These are phyloP conservation scores for Zoanthus sansibaricus DNA, from an alignment of 92 coral and sea anemone species.

Conservation along the genomic window DNA sequence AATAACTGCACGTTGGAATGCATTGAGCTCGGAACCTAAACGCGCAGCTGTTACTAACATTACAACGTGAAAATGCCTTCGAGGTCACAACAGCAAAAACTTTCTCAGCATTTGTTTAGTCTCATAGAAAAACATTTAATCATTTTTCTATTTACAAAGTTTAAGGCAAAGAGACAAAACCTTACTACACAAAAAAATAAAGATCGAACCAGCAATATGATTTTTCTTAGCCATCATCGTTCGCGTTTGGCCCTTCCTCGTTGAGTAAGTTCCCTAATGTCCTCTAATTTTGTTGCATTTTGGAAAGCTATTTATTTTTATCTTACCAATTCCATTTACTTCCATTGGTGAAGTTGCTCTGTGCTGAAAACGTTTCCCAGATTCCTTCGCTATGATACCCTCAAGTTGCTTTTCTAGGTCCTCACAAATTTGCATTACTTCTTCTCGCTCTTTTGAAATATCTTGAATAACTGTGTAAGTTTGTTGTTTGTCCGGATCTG, in stretches of 20 bases:
- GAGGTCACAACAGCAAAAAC: too few species aligned
- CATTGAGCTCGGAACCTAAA: too few species aligned
- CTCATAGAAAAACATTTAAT: too few species aligned
- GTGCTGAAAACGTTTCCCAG: not conserved
- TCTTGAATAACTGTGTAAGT: slow-evolving; percentile 6
- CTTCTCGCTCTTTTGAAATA: slow-evolving; percentile 60
- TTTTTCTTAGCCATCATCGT: not conserved
- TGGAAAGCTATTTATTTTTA: not conserved
- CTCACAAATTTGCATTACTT: slow-evolving; percentile 25
- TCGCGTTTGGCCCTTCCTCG: too few species aligned
- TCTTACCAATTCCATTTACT: not conserved
- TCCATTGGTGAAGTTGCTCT: slow-evolving; percentile 31
- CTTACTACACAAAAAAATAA: not conserved
- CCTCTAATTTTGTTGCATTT: too few species aligned
- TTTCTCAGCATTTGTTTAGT: too few species aligned
- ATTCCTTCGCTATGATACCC: not conserved
- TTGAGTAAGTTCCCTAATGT: too few species aligned
- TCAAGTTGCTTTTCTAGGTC: slow-evolving; percentile 38
- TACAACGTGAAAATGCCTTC: too few species aligned
- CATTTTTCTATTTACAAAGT: too few species aligned
- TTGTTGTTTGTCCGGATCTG: slow-evolving; percentile 2
- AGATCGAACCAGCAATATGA: not conserved
- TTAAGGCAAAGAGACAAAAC: too few species aligned
- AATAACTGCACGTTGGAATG: too few species aligned
- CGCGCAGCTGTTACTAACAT: too few species aligned